Conservation (phyloP, 1,140 invertebrate species). For the Drosophila saltans region DNA sequence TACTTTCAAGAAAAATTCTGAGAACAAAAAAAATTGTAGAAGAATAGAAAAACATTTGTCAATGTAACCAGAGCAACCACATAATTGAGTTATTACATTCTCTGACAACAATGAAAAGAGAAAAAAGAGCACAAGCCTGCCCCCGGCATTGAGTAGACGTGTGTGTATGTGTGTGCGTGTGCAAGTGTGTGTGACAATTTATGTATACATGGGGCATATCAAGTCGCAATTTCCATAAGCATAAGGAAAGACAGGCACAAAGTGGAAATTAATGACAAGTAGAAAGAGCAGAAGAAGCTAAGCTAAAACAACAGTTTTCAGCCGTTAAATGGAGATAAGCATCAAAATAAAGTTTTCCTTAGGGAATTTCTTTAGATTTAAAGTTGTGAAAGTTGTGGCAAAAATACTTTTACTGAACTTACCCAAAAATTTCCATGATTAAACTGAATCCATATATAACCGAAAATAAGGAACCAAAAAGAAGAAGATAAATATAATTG, state of each 20-base stretch:
- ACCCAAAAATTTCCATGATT: too few relatives aligned
- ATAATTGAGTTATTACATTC: constrained; percentile 74
- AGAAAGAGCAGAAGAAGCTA: too few relatives aligned
- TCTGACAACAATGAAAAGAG: constrained; percentile 43
- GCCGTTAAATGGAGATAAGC: constrained; percentile 4
- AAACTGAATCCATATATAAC: too few relatives aligned
- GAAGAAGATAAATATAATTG: too few relatives aligned
- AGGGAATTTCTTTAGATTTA: background rate
- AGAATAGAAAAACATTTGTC: constrained; percentile 45
- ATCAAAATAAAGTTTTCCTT: background rate
- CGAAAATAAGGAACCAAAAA: too few relatives aligned
- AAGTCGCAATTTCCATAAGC: constrained; percentile 29
- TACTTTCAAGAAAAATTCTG: constrained; percentile 15
- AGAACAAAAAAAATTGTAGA: constrained; percentile 17
- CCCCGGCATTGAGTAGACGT: background rate
- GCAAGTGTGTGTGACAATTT: constrained; percentile 39
- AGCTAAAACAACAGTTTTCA: constrained; percentile 2
- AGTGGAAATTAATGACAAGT: constrained; percentile 5
- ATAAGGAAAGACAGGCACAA: constrained; percentile 15
- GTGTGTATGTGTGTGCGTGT: background rate
- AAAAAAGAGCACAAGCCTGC: background rate
- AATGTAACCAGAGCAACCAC: constrained; percentile 60
- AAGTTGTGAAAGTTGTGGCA: background rate
- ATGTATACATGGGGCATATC: constrained; percentile 37
- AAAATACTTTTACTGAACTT: too few relatives aligned